These are phyloP conservation scores for Periophthalmus modestus DNA, from an alignment of 2,113 vertebrate genomes.

Conservation along the genomic window DNA sequence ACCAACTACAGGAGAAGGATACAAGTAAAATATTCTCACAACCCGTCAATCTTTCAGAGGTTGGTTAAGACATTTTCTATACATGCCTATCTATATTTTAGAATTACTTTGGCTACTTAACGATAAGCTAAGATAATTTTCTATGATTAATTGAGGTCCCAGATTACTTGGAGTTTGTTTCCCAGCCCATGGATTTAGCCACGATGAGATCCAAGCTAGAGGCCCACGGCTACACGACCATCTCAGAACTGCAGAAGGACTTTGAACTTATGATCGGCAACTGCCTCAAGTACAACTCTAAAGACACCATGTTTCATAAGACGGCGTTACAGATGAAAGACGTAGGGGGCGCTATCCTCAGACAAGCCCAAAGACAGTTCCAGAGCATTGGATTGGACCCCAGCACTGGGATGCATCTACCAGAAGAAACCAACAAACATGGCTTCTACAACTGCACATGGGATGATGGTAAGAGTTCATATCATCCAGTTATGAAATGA, in stretches of 20 bases:
- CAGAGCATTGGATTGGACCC: conserved; percentile 91
- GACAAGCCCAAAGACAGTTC: conserved; percentile 90
- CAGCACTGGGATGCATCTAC: conserved; percentile 88
- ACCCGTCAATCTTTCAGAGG: conserved; percentile 92
- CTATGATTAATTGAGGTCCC: conserved; percentile 85
- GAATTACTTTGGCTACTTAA: neutral
- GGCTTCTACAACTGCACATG: conserved; percentile 93
- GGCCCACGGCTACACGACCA: conserved; percentile 88
- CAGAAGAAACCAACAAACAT: conserved; percentile 85
- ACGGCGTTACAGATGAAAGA: conserved; percentile 89
- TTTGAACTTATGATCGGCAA: conserved; percentile 98
- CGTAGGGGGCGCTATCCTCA: conserved; percentile 90
- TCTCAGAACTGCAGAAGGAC: conserved; percentile 93
- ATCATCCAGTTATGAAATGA: neutral
- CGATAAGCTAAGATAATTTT: conserved; percentile 34
- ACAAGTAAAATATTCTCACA: conserved; percentile 89
- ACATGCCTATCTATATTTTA: neutral
- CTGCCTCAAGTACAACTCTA: conserved; percentile 98
- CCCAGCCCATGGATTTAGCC: conserved; percentile 98
- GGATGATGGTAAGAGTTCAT: conserved; percentile 87
- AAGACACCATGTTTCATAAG: conserved; percentile 96
- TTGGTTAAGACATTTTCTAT: conserved; percentile 64
- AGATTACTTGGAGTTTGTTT: conserved; percentile 98
- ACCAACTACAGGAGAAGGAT: conserved; percentile 96
- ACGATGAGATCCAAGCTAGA: conserved; percentile 95